A percentile compares a stretch with the other conserved stretches of the same genome.
phyloP scores from a whole-genome alignment of 2,113 vertebrate species.

The Otocyon megalotis region DNA sequence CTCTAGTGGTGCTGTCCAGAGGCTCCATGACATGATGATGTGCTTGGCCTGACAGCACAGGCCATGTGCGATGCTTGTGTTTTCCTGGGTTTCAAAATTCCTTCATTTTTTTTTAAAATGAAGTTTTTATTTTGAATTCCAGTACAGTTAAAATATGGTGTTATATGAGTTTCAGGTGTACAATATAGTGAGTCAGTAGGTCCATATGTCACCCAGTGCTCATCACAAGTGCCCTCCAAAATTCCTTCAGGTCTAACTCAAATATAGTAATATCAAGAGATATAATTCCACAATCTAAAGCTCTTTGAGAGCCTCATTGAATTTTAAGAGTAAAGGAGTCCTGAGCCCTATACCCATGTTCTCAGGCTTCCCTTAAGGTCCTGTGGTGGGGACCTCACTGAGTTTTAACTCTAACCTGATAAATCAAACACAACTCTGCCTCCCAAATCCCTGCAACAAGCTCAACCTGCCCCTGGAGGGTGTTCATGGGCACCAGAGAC shows the following conservation, averaged over 20 bases:
- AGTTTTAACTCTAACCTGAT: background rate
- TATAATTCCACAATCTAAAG: background rate
- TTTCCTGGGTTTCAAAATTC: background rate
- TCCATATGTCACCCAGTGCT: background rate
- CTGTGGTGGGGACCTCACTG: accelerated
- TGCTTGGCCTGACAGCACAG: accelerated
- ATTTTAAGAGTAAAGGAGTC: background rate
- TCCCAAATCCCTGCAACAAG: background rate
- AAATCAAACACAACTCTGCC: background rate
- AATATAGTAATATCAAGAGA: background rate
- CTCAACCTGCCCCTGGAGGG: background rate
- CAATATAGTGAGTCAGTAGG: background rate
- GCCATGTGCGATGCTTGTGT: accelerated
- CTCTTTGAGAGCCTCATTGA: background rate
- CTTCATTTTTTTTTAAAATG: background rate
- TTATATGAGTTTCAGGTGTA: background rate
- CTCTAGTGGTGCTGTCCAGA: no score
- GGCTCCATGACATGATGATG: accelerated
- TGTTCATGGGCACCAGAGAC: background rate
- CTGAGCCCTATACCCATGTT: background rate
- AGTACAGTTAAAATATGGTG: background rate
- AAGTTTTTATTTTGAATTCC: background rate
- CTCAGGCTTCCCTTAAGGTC: background rate
- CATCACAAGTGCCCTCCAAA: background rate
- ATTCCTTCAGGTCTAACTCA: background rate